Conservation (phyloP, 2,888 invertebrate species). For the Atrina japonica region DNA sequence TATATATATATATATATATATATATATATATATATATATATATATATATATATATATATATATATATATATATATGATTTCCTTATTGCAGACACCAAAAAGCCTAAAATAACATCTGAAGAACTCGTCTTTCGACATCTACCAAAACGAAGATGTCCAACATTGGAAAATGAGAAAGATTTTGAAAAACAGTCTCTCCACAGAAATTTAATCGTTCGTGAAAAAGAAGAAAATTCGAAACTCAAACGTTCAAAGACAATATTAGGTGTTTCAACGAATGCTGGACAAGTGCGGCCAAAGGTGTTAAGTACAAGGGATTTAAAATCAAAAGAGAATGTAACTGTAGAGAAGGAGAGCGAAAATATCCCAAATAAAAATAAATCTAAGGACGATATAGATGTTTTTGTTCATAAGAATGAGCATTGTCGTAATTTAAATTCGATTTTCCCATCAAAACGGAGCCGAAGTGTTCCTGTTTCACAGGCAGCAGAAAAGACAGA, state of each 20-base stretch:
- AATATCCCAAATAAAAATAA: not conserved
- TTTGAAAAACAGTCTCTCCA: conserved; percentile 37
- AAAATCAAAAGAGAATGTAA: not conserved
- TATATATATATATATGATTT: no score
- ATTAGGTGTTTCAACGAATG: not conserved
- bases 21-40: no score
- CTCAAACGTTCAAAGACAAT: conserved; percentile 15
- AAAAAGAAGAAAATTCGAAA: conserved; percentile 7
- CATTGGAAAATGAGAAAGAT: conserved; percentile 20
- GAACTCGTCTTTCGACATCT: conserved; percentile 29
- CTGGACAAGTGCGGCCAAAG: not conserved
- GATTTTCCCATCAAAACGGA: conserved; percentile 15
- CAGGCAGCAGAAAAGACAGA: conserved; percentile 11
- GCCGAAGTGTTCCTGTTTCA: conserved; percentile 20
- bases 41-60: no score
- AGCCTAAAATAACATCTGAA: conserved; percentile 28
- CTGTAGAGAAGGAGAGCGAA: conserved; percentile 4
- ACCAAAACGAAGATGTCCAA: conserved; percentile 36
- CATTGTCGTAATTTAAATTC: not conserved
- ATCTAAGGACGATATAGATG: conserved; percentile 29
- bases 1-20: no score
- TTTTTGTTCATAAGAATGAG: not conserved
- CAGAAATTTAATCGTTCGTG: conserved; percentile 7
- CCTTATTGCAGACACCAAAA: conserved; percentile 32
- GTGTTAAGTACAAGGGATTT: no score